A percentile compares a stretch with the other conserved stretches of the same genome.
Evolutionary conservation across 2,888 invertebrate genomes (phyloP).

Genomic region (Ptychoptera albimana): DNA sequence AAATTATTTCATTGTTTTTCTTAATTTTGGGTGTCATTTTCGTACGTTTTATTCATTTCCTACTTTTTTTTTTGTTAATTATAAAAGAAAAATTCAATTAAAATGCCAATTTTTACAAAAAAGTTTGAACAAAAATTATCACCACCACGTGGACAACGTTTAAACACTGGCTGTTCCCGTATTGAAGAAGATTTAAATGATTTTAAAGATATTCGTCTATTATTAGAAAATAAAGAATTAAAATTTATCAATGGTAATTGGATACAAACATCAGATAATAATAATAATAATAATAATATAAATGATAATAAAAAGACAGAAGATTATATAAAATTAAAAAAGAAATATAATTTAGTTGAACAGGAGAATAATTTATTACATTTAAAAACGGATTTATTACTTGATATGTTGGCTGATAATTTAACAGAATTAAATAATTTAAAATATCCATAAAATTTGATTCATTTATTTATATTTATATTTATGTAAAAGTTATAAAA

Average conservation of each 20-base stretch:
- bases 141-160: conserved; percentile 20
- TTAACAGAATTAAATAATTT: conserved; percentile 20
- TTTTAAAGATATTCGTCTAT: conserved; percentile 21
- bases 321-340: conserved; percentile 15
- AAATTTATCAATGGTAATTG: conserved; percentile 28
- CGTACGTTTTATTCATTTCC: background rate
- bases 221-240: conserved; percentile 24
- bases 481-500: background rate
- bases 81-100: background rate
- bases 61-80: too few relatives aligned
- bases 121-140: conserved; percentile 27
- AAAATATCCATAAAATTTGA: background rate
- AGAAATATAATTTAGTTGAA: conserved; percentile 22
- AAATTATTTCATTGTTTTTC: background rate
- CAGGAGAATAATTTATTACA: conserved; percentile 27
- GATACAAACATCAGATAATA: conserved; percentile 18
- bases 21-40: background rate
- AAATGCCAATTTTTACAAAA: conserved; percentile 28
- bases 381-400: conserved; percentile 26
- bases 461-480: too few relatives aligned
- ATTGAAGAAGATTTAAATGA: conserved; percentile 25
- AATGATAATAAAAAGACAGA: conserved; percentile 20
- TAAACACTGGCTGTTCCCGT: conserved; percentile 21
- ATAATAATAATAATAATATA: conserved; percentile 13
- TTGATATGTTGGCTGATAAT: conserved; percentile 27